Conservation (phyloP, 2,797 vertebrate species). For the Masticophis lateralis region DNA sequence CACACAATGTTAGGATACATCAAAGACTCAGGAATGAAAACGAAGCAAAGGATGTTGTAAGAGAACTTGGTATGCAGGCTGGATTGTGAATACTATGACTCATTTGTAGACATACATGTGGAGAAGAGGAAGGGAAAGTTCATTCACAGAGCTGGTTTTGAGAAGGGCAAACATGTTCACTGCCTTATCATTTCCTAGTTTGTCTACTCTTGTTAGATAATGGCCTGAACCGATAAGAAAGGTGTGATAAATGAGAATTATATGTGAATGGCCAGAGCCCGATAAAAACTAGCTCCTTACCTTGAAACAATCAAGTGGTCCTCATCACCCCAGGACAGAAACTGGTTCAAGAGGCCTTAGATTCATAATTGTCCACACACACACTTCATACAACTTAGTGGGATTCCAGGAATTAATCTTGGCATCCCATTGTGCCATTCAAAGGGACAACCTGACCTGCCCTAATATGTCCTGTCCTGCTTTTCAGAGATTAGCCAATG, state of each 20-base stretch:
- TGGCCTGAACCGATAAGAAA: conserved; percentile 3
- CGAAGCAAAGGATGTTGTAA: conserved; percentile 60
- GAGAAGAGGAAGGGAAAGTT: conserved; percentile 13
- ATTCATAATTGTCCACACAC: background rate
- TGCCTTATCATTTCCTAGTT: conserved; percentile 12
- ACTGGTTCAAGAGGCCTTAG: background rate
- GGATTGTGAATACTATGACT: conserved; percentile 3
- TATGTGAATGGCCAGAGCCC: background rate
- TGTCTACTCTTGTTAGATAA: conserved; percentile 24
- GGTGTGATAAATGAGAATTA: background rate
- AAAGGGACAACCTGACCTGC: background rate
- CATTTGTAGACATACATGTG: background rate
- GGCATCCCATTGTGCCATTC: background rate
- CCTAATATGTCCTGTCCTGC: background rate
- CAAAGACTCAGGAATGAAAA: conserved; percentile 51
- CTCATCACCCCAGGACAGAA: background rate
- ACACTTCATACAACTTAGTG: background rate
- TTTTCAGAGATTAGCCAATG: background rate
- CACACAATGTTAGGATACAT: conserved; percentile 46
- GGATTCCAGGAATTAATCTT: background rate
- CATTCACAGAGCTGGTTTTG: background rate
- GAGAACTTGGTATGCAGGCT: conserved; percentile 37
- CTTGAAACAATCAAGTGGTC: background rate
- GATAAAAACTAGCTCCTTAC: background rate
- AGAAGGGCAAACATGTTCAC: conserved; percentile 8